Base-by-base conservation (phyloP, 2,797 vertebrate genomes). In the Takifugu ocellatus region DNA sequence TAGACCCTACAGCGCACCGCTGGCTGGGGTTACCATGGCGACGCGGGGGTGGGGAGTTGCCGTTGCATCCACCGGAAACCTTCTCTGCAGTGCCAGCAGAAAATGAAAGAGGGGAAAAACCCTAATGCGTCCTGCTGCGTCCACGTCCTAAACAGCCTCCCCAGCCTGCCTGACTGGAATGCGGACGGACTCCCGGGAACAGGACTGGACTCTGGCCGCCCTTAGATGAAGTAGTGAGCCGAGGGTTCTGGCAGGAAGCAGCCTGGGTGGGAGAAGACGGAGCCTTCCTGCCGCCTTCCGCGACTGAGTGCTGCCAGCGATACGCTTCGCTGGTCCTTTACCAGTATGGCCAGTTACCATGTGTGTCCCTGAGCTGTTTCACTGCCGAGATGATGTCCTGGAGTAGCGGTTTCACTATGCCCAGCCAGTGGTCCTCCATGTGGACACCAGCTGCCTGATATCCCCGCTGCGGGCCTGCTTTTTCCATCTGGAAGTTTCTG, bases 401-500 rank as follows among this genome's bases (percentile, higher is more conserved):
- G 5, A 56, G 6, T 42, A 12, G 51, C 43, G 25, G 51, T 61
- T 78, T 54, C 64, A 79, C 5, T 42, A 90, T 84, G 83, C 59
- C 77, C 25, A 68, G 59, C 71, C 66, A 69, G 55, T 49, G 64
- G 75, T 74, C 59, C 43, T 59, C 42, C 50, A 47, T 44, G 74
- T 64, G 65, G 64, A 66, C 66, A 49, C 58, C 69, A 12, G 59
- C 58, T 66, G 79, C 73, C 75, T 87, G 79, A 79, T 82, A 68
- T 49, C 31, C 45, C n/a, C 66, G 60, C 26, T 25, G 25, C 65
- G 59, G 82, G 81, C 80, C 78, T 78, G 72, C 72, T 77, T 83
- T 75, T 76, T 76, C 78, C 72, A 74, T 89, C 82, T 86, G 86
- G 85, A 88, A 79, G 74, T 77, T 86, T 88, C 70, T 83, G 66